These are phyloP conservation scores for Dendrocincla tyrannina DNA, from an alignment of 2,797 vertebrate genomes.

Conservation along the genomic window DNA sequence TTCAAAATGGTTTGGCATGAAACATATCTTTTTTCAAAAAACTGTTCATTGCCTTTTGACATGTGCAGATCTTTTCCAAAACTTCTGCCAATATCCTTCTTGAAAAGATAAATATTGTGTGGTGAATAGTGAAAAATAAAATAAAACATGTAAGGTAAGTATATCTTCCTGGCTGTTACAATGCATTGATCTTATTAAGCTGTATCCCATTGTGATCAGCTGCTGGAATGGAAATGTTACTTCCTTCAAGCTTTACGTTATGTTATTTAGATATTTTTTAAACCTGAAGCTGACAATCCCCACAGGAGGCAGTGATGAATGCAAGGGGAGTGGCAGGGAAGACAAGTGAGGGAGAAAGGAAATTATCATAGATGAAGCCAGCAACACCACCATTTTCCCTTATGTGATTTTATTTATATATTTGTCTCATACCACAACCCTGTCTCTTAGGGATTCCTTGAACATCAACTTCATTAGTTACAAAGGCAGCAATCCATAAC, in stretches of 20 bases:
- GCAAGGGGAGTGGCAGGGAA: slow-evolving; percentile 11
- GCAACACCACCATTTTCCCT: neutral
- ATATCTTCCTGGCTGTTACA: neutral
- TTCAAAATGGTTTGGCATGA: neutral
- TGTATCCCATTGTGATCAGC: slow-evolving; percentile 7
- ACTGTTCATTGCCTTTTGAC: neutral
- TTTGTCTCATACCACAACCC: slow-evolving; percentile 39
- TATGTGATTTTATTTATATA: neutral
- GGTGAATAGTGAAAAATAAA: neutral
- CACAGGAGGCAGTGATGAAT: slow-evolving; percentile 23
- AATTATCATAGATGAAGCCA: slow-evolving; percentile 42
- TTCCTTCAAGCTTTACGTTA: slow-evolving; percentile 21
- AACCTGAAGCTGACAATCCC: slow-evolving; percentile 8
- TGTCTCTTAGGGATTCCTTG: slow-evolving; percentile 71
- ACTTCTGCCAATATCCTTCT: neutral
- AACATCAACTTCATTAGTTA: slow-evolving; percentile 80
- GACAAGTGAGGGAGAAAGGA: neutral
- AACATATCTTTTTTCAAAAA: neutral
- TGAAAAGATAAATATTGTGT: neutral
- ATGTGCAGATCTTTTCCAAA: neutral
- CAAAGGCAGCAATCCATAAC: slow-evolving; percentile 81
- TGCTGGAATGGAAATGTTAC: slow-evolving; percentile 13
- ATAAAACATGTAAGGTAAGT: neutral
- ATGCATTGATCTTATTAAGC: slow-evolving; percentile 41
- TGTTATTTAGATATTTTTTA: slow-evolving; percentile 52